Evolutionary conservation across 2,113 vertebrate genomes (phyloP), one percentile per base, ranked within the genome.

Genomic region (Cairina moschata): DNA sequence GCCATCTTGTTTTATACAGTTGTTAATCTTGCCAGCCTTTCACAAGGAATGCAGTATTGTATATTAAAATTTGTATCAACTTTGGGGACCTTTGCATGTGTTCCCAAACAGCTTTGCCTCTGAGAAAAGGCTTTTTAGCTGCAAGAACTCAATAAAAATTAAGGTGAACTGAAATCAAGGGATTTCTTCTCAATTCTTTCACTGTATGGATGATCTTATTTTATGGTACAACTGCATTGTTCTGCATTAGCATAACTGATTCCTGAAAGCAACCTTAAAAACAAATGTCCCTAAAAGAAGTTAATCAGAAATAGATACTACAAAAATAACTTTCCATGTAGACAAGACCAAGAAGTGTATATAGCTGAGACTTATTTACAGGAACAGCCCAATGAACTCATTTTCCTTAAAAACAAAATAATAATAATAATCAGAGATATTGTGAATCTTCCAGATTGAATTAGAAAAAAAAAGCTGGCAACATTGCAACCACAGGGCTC

Each of bases 231-330:
- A 44, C 2, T 34, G 78, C 26, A 8, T 60, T 68, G 67, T 84
- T 60, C 54, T 76, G 18, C 21, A 79, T 91, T 93, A 84, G n/a
- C 50, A 85, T 91, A 95, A 96, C 60, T 75, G 42, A 69, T 69
- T 88, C 34, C 34, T 77, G 50, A 88, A 95, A 50, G 23, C 36
- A 66, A 28, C 62, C n/a, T 56, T 23, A 73, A 83, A 65, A 93
- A 83, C 31, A 86, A 36, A 32, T 3, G 7, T 40, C n/a, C 62
- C 17, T 73, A 34, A 69, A 91, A 69, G 62, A 29, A 93, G 8
- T 54, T 85, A 82, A 79, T 65, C 32, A 85, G 56, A 10, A 94
- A 66, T 13, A 88, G 34, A 1, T 18, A 62, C 40, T 73, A 75
- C 13, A 69, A 75, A 79, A 72, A 76, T 42, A 89, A 72, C 9